Evolutionary conservation across 2,113 vertebrate species (phyloP).

Genomic region (Boleophthalmus pectinirostris): DNA sequence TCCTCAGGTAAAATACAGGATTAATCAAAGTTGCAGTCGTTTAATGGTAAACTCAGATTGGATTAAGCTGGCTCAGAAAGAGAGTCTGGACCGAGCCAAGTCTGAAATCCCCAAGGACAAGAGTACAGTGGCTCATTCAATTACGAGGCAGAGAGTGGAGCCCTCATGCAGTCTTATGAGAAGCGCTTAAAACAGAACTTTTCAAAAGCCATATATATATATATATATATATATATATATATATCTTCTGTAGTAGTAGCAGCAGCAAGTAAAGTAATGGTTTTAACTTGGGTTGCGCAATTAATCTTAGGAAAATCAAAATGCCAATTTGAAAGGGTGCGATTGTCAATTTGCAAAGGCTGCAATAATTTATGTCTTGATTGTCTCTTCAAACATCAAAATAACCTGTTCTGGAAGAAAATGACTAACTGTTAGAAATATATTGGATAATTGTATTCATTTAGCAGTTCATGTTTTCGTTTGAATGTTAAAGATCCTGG

Average conservation of each 20-base stretch:
- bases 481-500: no score
- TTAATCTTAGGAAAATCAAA: neutral
- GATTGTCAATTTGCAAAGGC: no score
- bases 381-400: no score
- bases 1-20: neutral
- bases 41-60: neutral
- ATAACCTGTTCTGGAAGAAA: no score
- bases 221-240: no score
- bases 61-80: neutral
- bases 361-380: no score
- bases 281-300: neutral
- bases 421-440: no score
- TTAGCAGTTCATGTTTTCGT: no score
- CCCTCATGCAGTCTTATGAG: neutral
- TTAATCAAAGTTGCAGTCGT: neutral
- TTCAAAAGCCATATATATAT: no score
- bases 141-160: conserved; percentile 27
- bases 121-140: conserved; percentile 26
- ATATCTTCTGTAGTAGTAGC: no score
- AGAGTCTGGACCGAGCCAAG: conserved; percentile 19
- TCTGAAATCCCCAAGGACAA: conserved; percentile 35
- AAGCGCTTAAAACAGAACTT: neutral
- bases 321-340: no score
- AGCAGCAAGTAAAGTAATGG: neutral
- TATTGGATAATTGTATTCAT: no score